Conservation (phyloP, 1,140 invertebrate genomes). For the Copidosoma floridanum region DNA sequence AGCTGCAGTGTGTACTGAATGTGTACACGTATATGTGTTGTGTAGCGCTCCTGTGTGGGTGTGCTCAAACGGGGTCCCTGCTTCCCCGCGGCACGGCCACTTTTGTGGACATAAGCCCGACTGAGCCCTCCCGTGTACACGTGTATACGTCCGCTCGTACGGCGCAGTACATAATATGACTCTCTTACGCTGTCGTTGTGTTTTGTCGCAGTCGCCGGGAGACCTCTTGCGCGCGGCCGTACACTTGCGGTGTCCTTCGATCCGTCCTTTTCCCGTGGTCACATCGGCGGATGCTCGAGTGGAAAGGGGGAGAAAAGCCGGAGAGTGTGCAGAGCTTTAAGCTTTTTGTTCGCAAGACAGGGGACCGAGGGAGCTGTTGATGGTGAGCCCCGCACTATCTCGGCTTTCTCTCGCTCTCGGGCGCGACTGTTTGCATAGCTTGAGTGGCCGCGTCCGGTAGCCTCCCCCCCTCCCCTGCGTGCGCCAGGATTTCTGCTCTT, state of each 20-base stretch:
- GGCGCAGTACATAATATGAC: no score
- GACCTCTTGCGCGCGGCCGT: background rate
- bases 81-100: constrained; percentile 31
- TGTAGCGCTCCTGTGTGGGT: constrained; percentile 32
- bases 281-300: no score
- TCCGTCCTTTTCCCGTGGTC: background rate
- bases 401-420: background rate
- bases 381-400: background rate
- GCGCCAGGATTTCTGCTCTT: no score
- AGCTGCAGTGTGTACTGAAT: no score
- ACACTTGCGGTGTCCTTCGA: background rate
- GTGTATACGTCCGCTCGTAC: constrained; percentile 3
- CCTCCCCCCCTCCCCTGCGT: no score
- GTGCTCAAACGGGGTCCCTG: constrained; percentile 33
- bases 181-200: background rate
- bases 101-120: constrained; percentile 39
- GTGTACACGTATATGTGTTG: no score
- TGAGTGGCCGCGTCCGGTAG: constrained; percentile 51
- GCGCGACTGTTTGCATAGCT: constrained; percentile 45
- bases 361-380: no score
- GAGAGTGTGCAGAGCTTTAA: no score
- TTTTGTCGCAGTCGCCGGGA: background rate
- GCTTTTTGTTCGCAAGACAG: no score
- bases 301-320: no score
- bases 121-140: constrained; percentile 24